Evolutionary conservation across 1,140 invertebrate species (phyloP), one percentile per base, ranked within the genome.

Genomic region (Pogonus chalceus): DNA sequence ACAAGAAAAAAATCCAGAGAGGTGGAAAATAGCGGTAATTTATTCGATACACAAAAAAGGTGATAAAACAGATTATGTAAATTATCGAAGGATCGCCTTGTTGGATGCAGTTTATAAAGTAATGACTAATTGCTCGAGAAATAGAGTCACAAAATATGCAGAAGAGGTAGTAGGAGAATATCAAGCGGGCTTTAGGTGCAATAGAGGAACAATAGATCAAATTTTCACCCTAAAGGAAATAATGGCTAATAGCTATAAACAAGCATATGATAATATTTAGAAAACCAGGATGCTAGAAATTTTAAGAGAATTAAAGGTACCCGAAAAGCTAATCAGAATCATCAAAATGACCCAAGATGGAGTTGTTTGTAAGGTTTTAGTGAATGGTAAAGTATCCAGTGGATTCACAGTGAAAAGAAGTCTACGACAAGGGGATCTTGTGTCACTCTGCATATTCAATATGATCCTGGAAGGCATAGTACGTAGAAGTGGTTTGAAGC

Each of bases 1-100:
- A 39, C 35, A 48, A 16, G 55, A 59, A 47, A 43, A 54, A 51
- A 52, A 57, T 12, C 52, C 50, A 49, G 50, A 57, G 47, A 50
- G 37, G n/a, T n/a, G 18, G 35, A 26, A 35, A 14, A 26, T 57
- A 12, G 52, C 52, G 26, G 21, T 18, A 20, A n/a, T n/a, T n/a
- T n/a, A n/a, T n/a, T 55, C 52, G 22, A 54, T 56, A 37, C 23
- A 48, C 31, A 59, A 59, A 51, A 56, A 56, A 51, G 58, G 58
- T 37, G 56, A 55, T 24, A 48, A 46, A 55, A 47, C 31, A 26
- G 23, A 50, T 16, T 59, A 53, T 48, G 18, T 53, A 22, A 60
- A 60, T 56, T 60, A 60, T 39, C 50, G 47, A 31, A 48, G 53
- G 21, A 60, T 59, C 20, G 51, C 58, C 9, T 23, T 59, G n/a